Percentiles rank a stretch among this genome's conserved stretches.
These are phyloP conservation scores for Rosalia funebris DNA, from an alignment of 2,888 invertebrate species.

Conservation along the genomic window DNA sequence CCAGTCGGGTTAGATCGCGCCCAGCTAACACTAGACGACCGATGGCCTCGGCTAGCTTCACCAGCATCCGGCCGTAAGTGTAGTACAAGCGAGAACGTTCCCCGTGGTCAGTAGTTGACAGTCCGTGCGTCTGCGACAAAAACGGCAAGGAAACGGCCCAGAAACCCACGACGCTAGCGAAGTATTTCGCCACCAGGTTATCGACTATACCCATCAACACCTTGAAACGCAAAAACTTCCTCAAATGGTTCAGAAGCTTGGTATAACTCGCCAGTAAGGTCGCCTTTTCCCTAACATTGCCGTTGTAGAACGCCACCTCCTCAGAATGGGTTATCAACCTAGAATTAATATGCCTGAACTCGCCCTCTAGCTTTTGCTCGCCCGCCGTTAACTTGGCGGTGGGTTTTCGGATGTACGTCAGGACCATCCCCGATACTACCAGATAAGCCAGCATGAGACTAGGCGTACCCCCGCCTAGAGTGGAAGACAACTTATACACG, in stretches of 20 bases:
- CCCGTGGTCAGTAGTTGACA: slow-evolving; percentile 22
- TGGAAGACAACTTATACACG: slow-evolving; percentile 88
- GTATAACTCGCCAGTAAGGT: slow-evolving; percentile 90
- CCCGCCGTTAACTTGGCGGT: slow-evolving; percentile 85
- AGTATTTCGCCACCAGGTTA: slow-evolving; percentile 95
- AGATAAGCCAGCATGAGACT: slow-evolving; percentile 88
- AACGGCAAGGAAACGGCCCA: slow-evolving; percentile 95
- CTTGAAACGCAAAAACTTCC: slow-evolving; percentile 88
- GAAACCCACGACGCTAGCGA: slow-evolving; percentile 96
- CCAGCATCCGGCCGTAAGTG: slow-evolving; percentile 94
- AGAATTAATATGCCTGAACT: slow-evolving; percentile 96
- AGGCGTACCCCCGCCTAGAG: slow-evolving; percentile 89
- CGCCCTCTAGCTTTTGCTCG: slow-evolving; percentile 98
- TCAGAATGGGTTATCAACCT: slow-evolving; percentile 96
- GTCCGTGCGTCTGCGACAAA: slow-evolving; percentile 77
- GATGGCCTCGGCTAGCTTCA: slow-evolving; percentile 96
- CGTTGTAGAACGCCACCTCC: slow-evolving; percentile 87
- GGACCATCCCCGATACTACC: slow-evolving; percentile 83
- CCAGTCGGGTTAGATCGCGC: slow-evolving; percentile 90
- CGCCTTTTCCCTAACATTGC: slow-evolving; percentile 86
- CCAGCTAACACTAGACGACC: slow-evolving; percentile 95
- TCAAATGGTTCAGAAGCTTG: slow-evolving; percentile 85
- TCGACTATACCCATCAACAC: slow-evolving; percentile 94
- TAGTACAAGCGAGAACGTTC: slow-evolving; percentile 86
- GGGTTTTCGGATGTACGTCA: slow-evolving; percentile 89